Evolutionary conservation across 2,113 vertebrate genomes (phyloP), one percentile per base, ranked within the genome.

Genomic region (Corythornis madagascariensis): DNA sequence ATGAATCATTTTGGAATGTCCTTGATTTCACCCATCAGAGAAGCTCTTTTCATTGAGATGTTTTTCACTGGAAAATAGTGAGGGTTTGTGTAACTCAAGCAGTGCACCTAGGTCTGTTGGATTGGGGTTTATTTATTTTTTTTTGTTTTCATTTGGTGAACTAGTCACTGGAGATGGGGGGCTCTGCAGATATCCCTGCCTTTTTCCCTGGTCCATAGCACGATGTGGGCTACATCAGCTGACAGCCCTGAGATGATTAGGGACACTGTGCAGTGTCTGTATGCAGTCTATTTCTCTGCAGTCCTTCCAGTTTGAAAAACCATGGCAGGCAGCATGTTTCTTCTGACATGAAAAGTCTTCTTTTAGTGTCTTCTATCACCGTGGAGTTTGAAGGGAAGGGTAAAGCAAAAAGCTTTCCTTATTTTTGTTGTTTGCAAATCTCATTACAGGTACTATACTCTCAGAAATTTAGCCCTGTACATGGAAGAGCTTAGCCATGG

Each of bases 11-110:
- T 87, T 79, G 29, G 71, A 89, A 69, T 56, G 66, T 72, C 82
- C 78, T 96, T 92, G 74, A 63, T 87, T 94, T 92, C 78, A 64
- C 74, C 72, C 53, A 43, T 84, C 57, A 84, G 43, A 93, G 33
- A 45, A 79, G 19, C 33, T 56, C 35, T 74, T 74, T 70, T 24
- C 66, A 79, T 1, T 4, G 40, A 78, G 35, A n/a, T 83, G 35
- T 53, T 86, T 88, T 83, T 65, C 35, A 24, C 63, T 26, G 43
- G 38, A 61, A 83, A 86, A 57, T 57, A 88, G 88, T 16, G 60
- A 82, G 47, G 12, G 14, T 84, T 87, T 86, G 15, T 63, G 28
- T 26, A 84, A 43, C 43, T 87, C 21, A 59, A 59, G 35, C 17
- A 53, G 40, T 38, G 63, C 9, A 75, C 3, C 8, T n/a, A 47